Conservation (phyloP, 37 sponge, comb jelly and placozoan genomes). For the Ianthella basta region DNA sequence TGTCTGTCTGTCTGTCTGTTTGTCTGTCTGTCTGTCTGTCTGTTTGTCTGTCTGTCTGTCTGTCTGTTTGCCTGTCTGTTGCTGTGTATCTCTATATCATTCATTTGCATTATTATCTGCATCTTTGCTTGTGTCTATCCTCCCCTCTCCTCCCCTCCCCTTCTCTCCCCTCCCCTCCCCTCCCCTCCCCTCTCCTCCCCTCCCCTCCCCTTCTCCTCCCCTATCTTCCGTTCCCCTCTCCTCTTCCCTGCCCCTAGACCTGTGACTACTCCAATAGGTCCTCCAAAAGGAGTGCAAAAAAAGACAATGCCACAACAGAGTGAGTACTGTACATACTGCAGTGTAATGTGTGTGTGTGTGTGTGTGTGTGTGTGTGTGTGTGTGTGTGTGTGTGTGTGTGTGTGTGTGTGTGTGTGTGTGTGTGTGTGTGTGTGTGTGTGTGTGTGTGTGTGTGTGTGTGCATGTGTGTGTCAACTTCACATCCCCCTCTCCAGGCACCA, state of each 20-base stretch:
- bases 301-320: constrained; percentile 59
- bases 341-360: not conserved
- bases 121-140: too few relatives aligned
- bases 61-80: too few relatives aligned
- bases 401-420: not conserved
- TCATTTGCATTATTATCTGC: too few relatives aligned
- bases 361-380: not conserved
- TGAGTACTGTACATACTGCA: constrained; percentile 23
- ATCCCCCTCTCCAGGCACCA: constrained; percentile 30
- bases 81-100: constrained; percentile 3
- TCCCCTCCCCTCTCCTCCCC: too few relatives aligned
- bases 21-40: too few relatives aligned
- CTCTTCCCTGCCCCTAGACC: not conserved
- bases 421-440: not conserved
- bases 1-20: too few relatives aligned
- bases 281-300: constrained; percentile 56
- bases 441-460: not conserved
- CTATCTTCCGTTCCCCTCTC: too few relatives aligned
- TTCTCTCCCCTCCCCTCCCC: too few relatives aligned
- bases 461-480: not conserved
- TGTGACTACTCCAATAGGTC: constrained; percentile 67
- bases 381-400: not conserved
- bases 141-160: too few relatives aligned
- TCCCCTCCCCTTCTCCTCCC: too few relatives aligned
- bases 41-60: too few relatives aligned